Conservation (phyloP, 2,888 invertebrate species). For the Leptinotarsa peninsularis region DNA sequence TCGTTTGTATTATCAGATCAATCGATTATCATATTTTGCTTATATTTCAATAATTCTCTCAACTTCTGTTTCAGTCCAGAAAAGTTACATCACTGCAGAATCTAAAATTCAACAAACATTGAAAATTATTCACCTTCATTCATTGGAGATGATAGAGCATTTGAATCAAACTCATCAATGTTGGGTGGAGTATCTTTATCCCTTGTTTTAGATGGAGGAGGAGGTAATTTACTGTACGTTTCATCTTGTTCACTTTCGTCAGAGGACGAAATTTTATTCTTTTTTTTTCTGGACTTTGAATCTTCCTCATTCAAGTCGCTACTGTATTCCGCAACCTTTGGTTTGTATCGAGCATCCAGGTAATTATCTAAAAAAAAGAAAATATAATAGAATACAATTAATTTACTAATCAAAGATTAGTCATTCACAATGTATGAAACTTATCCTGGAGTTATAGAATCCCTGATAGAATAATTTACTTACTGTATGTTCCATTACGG, state of each 20-base stretch:
- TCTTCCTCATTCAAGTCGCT: slow-evolving; percentile 12
- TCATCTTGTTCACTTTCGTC: slow-evolving; percentile 12
- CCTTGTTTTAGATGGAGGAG: slow-evolving; percentile 10
- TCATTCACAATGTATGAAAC: not conserved
- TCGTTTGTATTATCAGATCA: no score
- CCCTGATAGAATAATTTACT: no score
- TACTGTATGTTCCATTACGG: no score
- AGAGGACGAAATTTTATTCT: slow-evolving; percentile 1
- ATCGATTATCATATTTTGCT: no score
- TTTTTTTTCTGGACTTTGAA: slow-evolving; percentile 2
- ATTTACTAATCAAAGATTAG: not conserved
- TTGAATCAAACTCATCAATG: not conserved
- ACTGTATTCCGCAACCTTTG: slow-evolving; percentile 12
- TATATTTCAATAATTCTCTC: no score
- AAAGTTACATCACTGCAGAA: no score
- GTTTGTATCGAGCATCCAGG: slow-evolving; percentile 4
- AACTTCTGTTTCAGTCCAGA: no score
- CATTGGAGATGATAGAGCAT: no score
- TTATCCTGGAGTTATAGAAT: not conserved
- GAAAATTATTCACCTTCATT: no score
- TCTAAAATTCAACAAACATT: no score
- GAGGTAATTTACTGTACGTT: not conserved
- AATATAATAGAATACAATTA: not conserved
- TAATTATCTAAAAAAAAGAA: slow-evolving; percentile 15
- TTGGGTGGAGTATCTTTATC: not conserved